Percentiles rank a stretch among this genome's conserved stretches.
phyloP scores from a whole-genome alignment of 2,888 invertebrate genomes.

The Palloptera scutellata region DNA sequence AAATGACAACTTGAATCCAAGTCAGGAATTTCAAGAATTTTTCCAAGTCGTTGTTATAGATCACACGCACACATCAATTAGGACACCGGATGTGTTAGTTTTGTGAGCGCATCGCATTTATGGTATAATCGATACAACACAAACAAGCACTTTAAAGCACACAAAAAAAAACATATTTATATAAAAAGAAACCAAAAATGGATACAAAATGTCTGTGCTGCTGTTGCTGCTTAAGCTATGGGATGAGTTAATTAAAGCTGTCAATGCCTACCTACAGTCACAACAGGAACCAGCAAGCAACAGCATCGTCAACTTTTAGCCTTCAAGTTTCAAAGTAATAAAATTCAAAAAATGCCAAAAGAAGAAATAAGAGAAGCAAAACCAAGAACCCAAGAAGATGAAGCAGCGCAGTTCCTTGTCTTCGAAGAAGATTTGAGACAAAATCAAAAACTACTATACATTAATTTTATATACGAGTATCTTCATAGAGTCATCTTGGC shows the following conservation, averaged over 20 bases:
- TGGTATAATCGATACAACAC: not conserved
- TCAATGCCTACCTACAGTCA: constrained; percentile 42
- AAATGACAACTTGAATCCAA: too few relatives aligned
- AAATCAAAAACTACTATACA: constrained; percentile 1
- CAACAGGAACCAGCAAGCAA: constrained; percentile 1
- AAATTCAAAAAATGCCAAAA: constrained; percentile 19
- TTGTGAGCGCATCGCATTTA: not conserved
- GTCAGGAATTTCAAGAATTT: too few relatives aligned
- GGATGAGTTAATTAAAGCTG: constrained; percentile 59
- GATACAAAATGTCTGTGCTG: constrained; percentile 55
- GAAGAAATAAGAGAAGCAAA: constrained; percentile 17
- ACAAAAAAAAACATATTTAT: constrained; percentile 10
- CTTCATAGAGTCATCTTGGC: not conserved
- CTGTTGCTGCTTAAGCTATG: constrained; percentile 31
- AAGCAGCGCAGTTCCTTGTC: too few relatives aligned
- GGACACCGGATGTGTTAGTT: constrained; percentile 20
- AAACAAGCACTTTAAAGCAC: constrained; percentile 7
- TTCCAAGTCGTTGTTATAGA: too few relatives aligned
- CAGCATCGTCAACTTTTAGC: constrained; percentile 8
- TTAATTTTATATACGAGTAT: constrained; percentile 8
- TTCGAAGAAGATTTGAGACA: not conserved
- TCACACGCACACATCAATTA: constrained; percentile 13
- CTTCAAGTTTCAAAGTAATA: constrained; percentile 10
- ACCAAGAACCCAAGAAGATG: not conserved
- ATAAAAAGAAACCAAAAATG: constrained; percentile 32